These are phyloP conservation scores for Bostrychus sinensis DNA, from an alignment of 2,113 vertebrate genomes.

Conservation along the genomic window DNA sequence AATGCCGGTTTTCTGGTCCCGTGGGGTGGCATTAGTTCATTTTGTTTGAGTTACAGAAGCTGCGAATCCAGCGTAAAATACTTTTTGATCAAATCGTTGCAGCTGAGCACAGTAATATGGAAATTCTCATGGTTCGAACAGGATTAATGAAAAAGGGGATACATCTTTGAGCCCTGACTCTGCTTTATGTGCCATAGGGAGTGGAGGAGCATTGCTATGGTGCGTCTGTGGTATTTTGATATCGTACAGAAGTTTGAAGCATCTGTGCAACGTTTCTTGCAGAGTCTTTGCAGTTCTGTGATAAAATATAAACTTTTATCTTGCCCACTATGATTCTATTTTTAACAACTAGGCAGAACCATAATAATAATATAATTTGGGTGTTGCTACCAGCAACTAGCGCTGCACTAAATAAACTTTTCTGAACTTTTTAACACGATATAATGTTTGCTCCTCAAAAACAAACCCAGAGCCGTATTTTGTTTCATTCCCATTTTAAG, in stretches of 20 bases:
- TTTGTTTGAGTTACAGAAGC: slow-evolving; percentile 16
- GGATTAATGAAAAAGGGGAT: slow-evolving; percentile 31
- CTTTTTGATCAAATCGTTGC: slow-evolving; percentile 40
- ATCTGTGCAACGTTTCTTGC: not conserved
- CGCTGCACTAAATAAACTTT: no score
- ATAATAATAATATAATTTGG: no score
- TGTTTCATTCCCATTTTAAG: no score
- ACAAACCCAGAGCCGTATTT: no score
- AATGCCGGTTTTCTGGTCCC: slow-evolving; percentile 21
- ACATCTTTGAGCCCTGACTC: not conserved
- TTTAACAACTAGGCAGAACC: no score
- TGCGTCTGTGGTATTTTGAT: not conserved
- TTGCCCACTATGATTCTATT: no score
- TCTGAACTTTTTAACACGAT: no score
- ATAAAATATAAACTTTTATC: no score
- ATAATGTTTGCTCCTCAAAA: no score
- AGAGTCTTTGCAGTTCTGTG: no score
- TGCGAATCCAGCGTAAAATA: slow-evolving; percentile 35
- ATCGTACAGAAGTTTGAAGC: no score
- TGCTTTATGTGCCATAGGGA: not conserved
- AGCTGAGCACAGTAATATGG: slow-evolving; percentile 25
- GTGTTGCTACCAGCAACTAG: no score
- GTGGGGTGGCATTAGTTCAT: slow-evolving; percentile 15
- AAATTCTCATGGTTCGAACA: slow-evolving; percentile 35
- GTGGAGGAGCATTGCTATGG: not conserved